Conservation (phyloP, 2,797 vertebrate genomes). For the Tokudaia tokunoshimensis region DNA sequence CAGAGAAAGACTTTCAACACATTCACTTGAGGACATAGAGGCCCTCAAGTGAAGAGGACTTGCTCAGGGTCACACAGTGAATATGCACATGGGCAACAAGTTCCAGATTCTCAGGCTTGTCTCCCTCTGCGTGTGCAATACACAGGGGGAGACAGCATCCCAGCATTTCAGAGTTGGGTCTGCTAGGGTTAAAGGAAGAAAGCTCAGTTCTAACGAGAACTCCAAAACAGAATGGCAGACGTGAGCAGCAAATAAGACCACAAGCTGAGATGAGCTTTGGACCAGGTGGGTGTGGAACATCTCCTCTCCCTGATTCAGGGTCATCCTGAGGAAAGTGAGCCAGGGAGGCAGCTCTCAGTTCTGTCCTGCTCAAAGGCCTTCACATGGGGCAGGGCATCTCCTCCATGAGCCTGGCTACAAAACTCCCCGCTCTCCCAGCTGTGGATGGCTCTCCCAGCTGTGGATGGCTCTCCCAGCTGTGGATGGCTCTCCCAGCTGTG, state of each 20-base stretch:
- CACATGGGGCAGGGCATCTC: neutral
- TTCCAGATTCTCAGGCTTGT: neutral
- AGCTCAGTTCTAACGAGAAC: neutral
- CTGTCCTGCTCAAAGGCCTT: neutral
- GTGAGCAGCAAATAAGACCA: rapidly evolving
- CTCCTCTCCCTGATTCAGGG: neutral
- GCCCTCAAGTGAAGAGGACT: neutral
- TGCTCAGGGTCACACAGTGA: neutral
- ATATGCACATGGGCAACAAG: neutral
- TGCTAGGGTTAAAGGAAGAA: conserved; percentile 2
- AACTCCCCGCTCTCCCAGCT: rapidly evolving
- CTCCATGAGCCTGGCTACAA: neutral
- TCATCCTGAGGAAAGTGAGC: neutral
- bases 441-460: neutral
- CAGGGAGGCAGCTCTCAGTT: rapidly evolving
- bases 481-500: too few species aligned
- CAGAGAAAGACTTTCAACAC: neutral
- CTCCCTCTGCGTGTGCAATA: neutral
- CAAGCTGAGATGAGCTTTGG: neutral
- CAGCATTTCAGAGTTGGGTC: neutral
- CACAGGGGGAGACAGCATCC: neutral
- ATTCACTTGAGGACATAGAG: neutral
- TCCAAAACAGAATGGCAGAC: neutral
- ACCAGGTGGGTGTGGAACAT: neutral
- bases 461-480: too few species aligned